Conservation (phyloP, 2,113 vertebrate species). For the Leuciscus idus region DNA sequence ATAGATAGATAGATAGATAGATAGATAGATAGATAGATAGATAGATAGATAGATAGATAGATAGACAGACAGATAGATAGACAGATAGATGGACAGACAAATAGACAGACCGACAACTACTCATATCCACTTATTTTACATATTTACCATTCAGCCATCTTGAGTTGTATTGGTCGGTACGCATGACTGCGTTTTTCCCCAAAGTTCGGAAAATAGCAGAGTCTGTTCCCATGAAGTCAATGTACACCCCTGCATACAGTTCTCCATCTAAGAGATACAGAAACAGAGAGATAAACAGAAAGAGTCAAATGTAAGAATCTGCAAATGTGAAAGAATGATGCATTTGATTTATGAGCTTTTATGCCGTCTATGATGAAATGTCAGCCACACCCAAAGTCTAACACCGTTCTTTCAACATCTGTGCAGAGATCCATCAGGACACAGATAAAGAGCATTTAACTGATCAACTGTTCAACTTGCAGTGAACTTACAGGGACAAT, state of each 20-base stretch:
- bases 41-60: too few relatives aligned
- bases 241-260: constrained; percentile 95
- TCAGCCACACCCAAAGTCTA: constrained; percentile 54
- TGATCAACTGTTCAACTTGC: neutral
- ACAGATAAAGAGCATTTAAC: neutral
- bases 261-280: constrained; percentile 85
- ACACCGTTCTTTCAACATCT: constrained; percentile 41
- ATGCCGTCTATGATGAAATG: constrained; percentile 54
- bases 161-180: constrained; percentile 98
- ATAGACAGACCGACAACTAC: too few relatives aligned
- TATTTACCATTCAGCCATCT: constrained; percentile 93
- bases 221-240: constrained; percentile 99
- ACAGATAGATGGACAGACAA: too few relatives aligned
- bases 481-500: neutral
- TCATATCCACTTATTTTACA: constrained; percentile 21
- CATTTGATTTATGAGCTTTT: constrained; percentile 53
- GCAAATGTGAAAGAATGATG: neutral
- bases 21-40: too few relatives aligned
- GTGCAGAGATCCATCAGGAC: constrained; percentile 7
- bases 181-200: constrained; percentile 95
- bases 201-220: constrained; percentile 97
- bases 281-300: constrained; percentile 10
- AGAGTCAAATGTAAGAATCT: neutral
- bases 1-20: too few relatives aligned
- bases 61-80: too few relatives aligned